Conservation (phyloP, 2,888 invertebrate genomes). For the Metopia argyrocephala region DNA sequence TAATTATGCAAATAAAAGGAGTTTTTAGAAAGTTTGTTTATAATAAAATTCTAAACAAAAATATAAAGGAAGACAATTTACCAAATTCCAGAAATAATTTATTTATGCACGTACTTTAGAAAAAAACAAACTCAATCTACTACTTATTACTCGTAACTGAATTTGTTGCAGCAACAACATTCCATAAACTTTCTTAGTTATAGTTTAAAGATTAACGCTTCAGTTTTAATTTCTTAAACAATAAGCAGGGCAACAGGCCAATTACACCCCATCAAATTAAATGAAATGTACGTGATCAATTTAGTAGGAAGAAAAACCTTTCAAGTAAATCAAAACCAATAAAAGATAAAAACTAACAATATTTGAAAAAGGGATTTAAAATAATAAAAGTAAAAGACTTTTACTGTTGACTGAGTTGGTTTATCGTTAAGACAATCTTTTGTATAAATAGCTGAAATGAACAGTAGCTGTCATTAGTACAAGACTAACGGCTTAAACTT, state of each 20-base stretch:
- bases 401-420: too few species aligned
- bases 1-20: too few species aligned
- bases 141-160: too few species aligned
- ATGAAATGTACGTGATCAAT: conserved; percentile 58
- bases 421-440: conserved; percentile 1
- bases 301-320: conserved; percentile 7
- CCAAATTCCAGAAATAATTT: too few species aligned
- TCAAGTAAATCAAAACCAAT: neutral
- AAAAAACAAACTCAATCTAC: too few species aligned
- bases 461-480: conserved; percentile 47
- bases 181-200: neutral
- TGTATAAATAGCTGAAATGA: conserved; percentile 53
- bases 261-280: conserved; percentile 34
- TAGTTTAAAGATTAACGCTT: neutral
- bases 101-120: too few species aligned
- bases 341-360: neutral
- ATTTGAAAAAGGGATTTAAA: conserved; percentile 42
- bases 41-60: too few species aligned
- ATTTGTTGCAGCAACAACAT: too few species aligned
- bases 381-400: conserved; percentile 37
- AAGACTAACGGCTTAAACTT: conserved; percentile 23
- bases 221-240: neutral
- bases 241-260: neutral
- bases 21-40: too few species aligned
- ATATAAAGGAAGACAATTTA: too few species aligned